These are phyloP conservation scores for Bubo scandiacus DNA, from an alignment of 2,113 vertebrate species.

Conservation along the genomic window DNA sequence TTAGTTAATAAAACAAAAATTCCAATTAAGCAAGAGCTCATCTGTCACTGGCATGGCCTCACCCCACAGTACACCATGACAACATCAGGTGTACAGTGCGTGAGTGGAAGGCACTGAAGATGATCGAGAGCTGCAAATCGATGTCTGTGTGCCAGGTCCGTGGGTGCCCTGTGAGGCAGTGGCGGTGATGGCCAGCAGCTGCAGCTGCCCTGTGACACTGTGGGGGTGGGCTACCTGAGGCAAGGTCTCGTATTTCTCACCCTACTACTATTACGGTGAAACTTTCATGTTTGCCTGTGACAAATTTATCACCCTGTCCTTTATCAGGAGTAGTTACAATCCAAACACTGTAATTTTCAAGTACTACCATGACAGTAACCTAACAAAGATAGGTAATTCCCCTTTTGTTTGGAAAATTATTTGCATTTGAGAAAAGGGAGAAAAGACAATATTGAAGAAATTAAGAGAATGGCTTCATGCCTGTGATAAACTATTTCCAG, in stretches of 20 bases:
- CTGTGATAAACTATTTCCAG: neutral
- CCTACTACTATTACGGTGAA: neutral
- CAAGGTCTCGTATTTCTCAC: neutral
- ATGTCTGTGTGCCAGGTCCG: neutral
- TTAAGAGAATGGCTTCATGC: neutral
- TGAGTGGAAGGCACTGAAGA: neutral
- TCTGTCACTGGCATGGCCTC: neutral
- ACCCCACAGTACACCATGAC: neutral
- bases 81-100: neutral
- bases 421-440: neutral
- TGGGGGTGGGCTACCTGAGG: neutral
- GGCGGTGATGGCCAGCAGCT: neutral
- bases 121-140: accelerated
- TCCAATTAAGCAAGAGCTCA: neutral
- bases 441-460: neutral
- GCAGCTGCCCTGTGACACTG: neutral
- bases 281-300: neutral
- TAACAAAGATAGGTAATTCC: neutral
- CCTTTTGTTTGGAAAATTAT: neutral
- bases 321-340: neutral
- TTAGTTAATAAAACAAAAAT: neutral
- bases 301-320: neutral
- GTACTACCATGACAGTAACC: neutral
- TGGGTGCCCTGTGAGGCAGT: accelerated
- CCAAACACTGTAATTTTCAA: neutral